These are phyloP conservation scores for Drosophila parvula DNA, from an alignment of 1,140 invertebrate genomes.

Conservation along the genomic window DNA sequence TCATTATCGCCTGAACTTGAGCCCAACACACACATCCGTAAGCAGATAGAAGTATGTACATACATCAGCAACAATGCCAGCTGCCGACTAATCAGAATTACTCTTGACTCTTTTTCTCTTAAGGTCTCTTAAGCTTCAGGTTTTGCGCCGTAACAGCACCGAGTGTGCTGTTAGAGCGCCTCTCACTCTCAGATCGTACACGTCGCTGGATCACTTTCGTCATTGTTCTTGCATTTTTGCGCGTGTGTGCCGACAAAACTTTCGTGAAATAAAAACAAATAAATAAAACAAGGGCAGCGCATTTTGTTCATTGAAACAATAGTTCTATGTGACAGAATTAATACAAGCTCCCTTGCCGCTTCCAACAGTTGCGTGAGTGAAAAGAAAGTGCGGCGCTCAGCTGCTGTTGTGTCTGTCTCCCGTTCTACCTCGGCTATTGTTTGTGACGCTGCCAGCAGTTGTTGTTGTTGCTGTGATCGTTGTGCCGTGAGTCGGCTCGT, in stretches of 20 bases:
- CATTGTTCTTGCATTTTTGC: constrained; percentile 30
- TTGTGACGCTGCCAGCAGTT: constrained; percentile 40
- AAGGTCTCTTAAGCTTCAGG: not conserved
- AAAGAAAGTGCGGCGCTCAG: constrained; percentile 33
- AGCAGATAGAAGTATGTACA: not conserved
- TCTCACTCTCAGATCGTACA: constrained; percentile 55
- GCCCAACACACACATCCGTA: constrained; percentile 17
- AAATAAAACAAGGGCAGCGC: constrained; percentile 13
- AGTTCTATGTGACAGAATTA: constrained; percentile 24
- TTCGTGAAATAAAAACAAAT: constrained; percentile 22
- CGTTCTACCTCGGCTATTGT: constrained; percentile 25
- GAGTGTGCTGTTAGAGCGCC: constrained; percentile 28
- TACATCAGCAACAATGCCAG: not conserved
- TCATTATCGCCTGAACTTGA: constrained; percentile 49
- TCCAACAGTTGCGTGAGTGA: constrained; percentile 66
- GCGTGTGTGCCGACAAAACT: constrained; percentile 23
- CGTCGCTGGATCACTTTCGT: constrained; percentile 47
- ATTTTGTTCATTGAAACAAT: constrained; percentile 14
- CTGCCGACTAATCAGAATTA: not conserved
- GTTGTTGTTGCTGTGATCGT: constrained; percentile 36
- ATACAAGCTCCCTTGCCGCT: constrained; percentile 13
- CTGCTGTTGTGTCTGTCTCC: constrained; percentile 16
- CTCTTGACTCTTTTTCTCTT: not conserved
- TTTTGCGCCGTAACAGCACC: constrained; percentile 31
- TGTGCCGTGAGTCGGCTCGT: constrained; percentile 54